Conservation (phyloP, 2,797 vertebrate species). For the Sebastes cheni region DNA sequence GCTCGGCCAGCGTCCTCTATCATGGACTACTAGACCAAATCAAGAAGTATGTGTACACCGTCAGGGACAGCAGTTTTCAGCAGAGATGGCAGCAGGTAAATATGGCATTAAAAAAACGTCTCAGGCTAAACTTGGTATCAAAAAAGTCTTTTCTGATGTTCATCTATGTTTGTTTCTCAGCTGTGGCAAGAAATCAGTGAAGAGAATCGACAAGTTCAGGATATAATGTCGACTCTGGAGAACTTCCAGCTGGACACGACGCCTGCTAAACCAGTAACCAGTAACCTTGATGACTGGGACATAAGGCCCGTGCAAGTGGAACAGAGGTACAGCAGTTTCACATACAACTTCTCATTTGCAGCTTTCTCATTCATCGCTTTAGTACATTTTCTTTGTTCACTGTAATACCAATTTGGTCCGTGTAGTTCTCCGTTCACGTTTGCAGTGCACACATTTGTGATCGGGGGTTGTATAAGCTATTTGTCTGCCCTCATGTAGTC, state of each 20-base stretch:
- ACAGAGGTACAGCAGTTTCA: slow-evolving; percentile 81
- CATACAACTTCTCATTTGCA: neutral
- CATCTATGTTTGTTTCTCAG: slow-evolving; percentile 71
- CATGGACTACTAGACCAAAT: slow-evolving; percentile 95
- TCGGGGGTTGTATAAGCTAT: neutral
- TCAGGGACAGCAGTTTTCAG: slow-evolving; percentile 87
- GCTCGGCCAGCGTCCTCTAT: slow-evolving; percentile 94
- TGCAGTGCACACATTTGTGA: neutral
- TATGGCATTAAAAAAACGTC: rapidly evolving
- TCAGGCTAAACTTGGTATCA: neutral
- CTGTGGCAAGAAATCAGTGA: slow-evolving; percentile 95
- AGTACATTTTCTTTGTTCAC: neutral
- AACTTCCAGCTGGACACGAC: slow-evolving; percentile 90
- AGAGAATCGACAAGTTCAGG: slow-evolving; percentile 93
- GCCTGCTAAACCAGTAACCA: slow-evolving; percentile 83
- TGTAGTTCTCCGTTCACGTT: neutral
- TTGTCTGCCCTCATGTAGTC: slow-evolving; percentile 44
- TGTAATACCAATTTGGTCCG: neutral
- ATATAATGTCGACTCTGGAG: slow-evolving; percentile 94
- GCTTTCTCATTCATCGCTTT: neutral
- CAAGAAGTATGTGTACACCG: slow-evolving; percentile 88
- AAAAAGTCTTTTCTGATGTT: neutral
- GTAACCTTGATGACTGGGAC: slow-evolving; percentile 83
- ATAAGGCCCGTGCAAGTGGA: slow-evolving; percentile 91
- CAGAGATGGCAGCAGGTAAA: slow-evolving; percentile 96